Evolutionary conservation across 2,797 vertebrate genomes (phyloP).

Genomic region (Macropus fuliginosus): DNA sequence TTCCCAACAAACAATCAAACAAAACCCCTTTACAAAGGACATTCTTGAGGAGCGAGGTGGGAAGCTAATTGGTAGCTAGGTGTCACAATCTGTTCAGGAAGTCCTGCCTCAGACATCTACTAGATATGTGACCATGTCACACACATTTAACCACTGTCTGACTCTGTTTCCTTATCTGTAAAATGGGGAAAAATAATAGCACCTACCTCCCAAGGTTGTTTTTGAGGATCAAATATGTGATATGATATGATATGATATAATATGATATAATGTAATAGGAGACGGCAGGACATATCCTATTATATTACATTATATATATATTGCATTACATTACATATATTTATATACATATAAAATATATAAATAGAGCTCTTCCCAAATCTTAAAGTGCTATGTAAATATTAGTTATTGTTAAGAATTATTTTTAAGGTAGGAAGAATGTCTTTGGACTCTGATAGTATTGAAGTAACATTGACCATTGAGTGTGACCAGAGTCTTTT

Average conservation of each 20-base stretch:
- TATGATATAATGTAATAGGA: too few relatives aligned
- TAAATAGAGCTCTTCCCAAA: not conserved
- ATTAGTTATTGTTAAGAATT: not conserved
- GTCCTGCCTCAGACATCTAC: not conserved
- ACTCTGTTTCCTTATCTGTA: not conserved
- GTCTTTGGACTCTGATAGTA: not conserved
- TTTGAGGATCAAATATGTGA: not conserved
- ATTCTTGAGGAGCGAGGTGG: not conserved
- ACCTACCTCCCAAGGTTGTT: too few relatives aligned
- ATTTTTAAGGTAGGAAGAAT: not conserved
- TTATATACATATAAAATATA: not conserved
- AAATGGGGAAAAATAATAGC: not conserved
- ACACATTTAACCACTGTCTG: not conserved
- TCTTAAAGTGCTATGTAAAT: not conserved
- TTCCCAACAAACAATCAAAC: not conserved
- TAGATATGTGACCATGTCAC: not conserved
- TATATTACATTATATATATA: too few relatives aligned
- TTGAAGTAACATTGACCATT: not conserved
- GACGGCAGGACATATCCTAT: too few relatives aligned
- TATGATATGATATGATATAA: too few relatives aligned
- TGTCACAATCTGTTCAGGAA: not conserved
- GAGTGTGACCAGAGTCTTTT: not conserved
- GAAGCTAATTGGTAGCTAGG: not conserved
- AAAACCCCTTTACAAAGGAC: not conserved
- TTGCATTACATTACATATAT: too few relatives aligned